Evolutionary conservation across 1,140 invertebrate genomes (phyloP).

Genomic region (Penaeus japonicus): DNA sequence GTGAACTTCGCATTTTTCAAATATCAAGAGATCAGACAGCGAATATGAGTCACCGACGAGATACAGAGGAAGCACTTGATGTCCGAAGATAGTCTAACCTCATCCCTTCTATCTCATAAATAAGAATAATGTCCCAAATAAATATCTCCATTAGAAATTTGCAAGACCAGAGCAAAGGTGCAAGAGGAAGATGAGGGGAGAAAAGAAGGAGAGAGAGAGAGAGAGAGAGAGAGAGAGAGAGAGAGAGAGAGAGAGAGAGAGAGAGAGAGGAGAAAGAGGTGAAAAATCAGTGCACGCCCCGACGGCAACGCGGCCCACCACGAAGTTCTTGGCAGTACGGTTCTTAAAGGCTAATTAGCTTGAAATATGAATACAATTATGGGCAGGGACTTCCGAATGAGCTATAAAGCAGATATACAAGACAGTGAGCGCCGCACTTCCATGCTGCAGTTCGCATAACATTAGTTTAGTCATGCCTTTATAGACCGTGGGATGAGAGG

Average conservation of each 20-base stretch:
- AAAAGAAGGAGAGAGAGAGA: neutral
- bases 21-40: too few relatives aligned
- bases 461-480: conserved; percentile 7
- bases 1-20: too few relatives aligned
- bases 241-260: neutral
- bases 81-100: neutral
- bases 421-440: neutral
- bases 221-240: neutral
- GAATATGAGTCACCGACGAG: too few relatives aligned
- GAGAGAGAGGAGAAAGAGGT: neutral
- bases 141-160: neutral
- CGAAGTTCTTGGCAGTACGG: too few relatives aligned
- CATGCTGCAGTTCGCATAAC: conserved; percentile 7
- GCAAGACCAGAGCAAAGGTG: neutral
- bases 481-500: neutral
- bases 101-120: neutral
- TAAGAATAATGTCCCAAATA: neutral
- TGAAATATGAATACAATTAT: conserved; percentile 56
- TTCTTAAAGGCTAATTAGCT: neutral
- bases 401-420: conserved; percentile 37
- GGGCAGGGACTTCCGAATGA: conserved; percentile 20
- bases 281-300: neutral
- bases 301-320: too few relatives aligned
- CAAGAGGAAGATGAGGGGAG: neutral
- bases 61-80: too few relatives aligned